Evolutionary conservation across 2,113 vertebrate genomes (phyloP), one percentile per base, ranked within the genome.

Genomic region (Strigops habroptila): DNA sequence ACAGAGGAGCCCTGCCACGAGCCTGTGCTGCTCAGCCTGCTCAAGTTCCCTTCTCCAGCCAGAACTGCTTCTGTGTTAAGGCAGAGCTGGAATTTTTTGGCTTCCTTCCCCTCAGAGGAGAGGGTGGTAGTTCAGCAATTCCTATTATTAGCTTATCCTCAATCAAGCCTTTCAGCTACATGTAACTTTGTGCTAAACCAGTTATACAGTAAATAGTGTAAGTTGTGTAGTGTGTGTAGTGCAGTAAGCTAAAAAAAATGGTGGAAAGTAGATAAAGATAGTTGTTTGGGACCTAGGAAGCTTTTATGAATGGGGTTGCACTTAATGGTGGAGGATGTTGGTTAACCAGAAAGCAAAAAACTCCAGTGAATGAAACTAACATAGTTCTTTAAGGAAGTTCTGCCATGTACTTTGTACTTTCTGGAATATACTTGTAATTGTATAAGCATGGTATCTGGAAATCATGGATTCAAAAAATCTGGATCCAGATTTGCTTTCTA

Each of bases 21-120:
- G 22, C 14, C 4, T 6, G 25, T 48, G 30, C 41, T 63, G 48
- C 28, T 12, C 23, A n/a, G n/a, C 23, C 35, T 43, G 30, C 49
- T n/a, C 2, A 2, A 21, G 9, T 41, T 44, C 52, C 39, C 10
- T 46, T 64, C 22, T 8, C 27, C 27, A 15, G 28, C 31, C 31
- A 49, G 48, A 35, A 23, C 39, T 0, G 1, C 30, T 14, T 21
- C 14, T 12, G 5, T 16, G 1, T 33, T 33, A 18, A 18, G 24
- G 52, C 22, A 13, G 18, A 27, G 22, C 51, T 51, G 11, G 17
- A 9, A 13, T 35, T 35, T 14, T 33, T 51, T 43, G 30, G 12
- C 28, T 86, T 70, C 62, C 8, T 67, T 65, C 16, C 18, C n/a
- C 43, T 78, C 3, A 1, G n/a, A 41, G 7, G 19, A 87, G 41